Evolutionary conservation across 2,113 vertebrate genomes (phyloP).

Genomic region (Eretmodus cyanostictus): DNA sequence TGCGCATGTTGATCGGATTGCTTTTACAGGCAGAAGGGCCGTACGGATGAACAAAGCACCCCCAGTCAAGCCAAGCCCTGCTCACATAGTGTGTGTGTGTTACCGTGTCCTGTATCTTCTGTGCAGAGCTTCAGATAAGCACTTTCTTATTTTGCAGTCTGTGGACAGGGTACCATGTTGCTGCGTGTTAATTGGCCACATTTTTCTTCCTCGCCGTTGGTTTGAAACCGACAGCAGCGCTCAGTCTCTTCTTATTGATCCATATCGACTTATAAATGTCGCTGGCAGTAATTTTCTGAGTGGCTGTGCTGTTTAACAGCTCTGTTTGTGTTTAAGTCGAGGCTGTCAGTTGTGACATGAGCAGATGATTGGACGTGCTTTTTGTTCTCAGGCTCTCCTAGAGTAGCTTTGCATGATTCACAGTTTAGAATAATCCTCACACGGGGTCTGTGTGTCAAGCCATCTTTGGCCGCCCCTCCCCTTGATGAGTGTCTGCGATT

Average conservation of each 20-base stretch:
- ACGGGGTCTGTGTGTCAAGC: not conserved
- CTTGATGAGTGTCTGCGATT: not conserved
- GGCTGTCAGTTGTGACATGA: not conserved
- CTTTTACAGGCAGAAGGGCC: slow-evolving; percentile 11
- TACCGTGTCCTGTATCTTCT: not conserved
- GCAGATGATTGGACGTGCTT: not conserved
- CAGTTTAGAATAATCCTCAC: not conserved
- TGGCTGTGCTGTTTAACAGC: not conserved
- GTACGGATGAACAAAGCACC: slow-evolving; percentile 23
- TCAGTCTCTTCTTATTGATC: not conserved
- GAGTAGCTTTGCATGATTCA: not conserved
- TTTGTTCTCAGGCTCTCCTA: not conserved
- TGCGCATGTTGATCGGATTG: not conserved
- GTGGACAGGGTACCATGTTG: not conserved
- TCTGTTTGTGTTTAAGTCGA: not conserved
- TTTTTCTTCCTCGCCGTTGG: not conserved
- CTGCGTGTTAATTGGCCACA: not conserved
- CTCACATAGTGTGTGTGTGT: not conserved
- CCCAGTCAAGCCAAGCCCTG: not conserved
- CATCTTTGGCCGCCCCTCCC: not conserved
- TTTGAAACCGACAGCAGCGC: not conserved
- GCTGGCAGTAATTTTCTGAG: not conserved
- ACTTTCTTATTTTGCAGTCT: not conserved
- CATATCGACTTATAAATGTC: not conserved
- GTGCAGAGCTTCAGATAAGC: not conserved